These are phyloP conservation scores for Cerastoderma edule DNA, from an alignment of 2,888 invertebrate species.

Conservation along the genomic window DNA sequence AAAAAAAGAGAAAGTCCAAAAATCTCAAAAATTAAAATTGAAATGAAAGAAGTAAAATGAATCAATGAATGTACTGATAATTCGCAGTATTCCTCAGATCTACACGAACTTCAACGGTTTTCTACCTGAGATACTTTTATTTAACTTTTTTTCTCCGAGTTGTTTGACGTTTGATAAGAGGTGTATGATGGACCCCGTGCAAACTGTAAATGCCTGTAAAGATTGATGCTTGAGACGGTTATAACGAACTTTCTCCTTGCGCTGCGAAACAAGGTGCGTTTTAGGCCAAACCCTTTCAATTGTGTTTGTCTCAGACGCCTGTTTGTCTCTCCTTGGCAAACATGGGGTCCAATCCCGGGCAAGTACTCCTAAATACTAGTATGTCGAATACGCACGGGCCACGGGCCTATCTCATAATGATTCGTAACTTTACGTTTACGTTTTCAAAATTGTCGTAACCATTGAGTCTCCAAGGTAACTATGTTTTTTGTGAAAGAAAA, in stretches of 20 bases:
- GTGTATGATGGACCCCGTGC: constrained; percentile 55
- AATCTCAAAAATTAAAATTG: background rate
- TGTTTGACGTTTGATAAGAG: too few species aligned
- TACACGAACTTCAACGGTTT: background rate
- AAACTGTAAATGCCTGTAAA: constrained; percentile 36
- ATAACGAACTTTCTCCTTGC: background rate
- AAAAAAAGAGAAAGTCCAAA: background rate
- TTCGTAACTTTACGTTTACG: too few species aligned
- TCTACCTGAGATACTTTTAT: background rate
- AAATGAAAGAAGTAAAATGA: background rate
- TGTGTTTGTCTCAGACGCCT: background rate
- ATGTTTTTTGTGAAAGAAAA: background rate
- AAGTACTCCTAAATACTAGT: too few species aligned
- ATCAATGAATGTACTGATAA: background rate
- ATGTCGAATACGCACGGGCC: too few species aligned
- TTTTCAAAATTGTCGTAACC: too few species aligned
- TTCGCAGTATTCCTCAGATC: too few species aligned
- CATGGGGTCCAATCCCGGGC: too few species aligned
- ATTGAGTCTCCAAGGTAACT: too few species aligned
- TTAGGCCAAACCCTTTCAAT: background rate
- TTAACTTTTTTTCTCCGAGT: constrained; percentile 7
- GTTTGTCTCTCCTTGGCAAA: too few species aligned
- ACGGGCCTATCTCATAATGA: too few species aligned
- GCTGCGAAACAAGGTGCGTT: background rate
- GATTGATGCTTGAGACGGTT: constrained; percentile 7